Evolutionary conservation across 2,113 vertebrate species (phyloP), one percentile per base, ranked within the genome.

Genomic region (Pundamilia nyererei): DNA sequence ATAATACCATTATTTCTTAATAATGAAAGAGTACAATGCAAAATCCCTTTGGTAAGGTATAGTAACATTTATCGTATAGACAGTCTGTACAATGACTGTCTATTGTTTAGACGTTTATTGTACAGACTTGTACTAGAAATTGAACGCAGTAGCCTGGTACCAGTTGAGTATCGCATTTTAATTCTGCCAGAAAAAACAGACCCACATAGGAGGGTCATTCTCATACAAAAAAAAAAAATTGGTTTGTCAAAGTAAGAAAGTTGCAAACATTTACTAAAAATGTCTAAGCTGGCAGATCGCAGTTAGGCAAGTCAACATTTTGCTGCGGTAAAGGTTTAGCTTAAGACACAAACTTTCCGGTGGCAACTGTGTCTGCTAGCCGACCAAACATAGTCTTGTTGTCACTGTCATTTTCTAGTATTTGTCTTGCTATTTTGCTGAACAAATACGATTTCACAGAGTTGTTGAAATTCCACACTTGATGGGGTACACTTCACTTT

Each of bases 391-490:
- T 49, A 8, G 56, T 51, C 45, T n/a, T 51, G 45, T 3, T 77
- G 29, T 60, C 70, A 3, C 19, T 38, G 54, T 45, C 21, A 24
- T 62, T 79, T 77, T 49, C 53, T 56, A 45, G 24, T 51, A 56
- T 58, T 58, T 47, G 9, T 84, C 29, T 9, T 29, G n/a, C 54
- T 49, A 79, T 75, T 65, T 85, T 51, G 21, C 33, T 53, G 21
- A 40, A 53, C 45, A 54, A 42, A 65, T 65, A 35, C 7, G 3
- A 55, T 42, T 68, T 80, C 19, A 72, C 26, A 45, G 31, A 80
- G 33, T 47, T 86, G 33, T 51, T 80, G 77, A 55, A 86, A 80
- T 65, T 31, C 15, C 58, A 54, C 13, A 68, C 19, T 81, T 54
- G 24, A 68, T 81, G 40, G 29, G 19, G 9, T 47, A 56, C 80